A percentile compares a stretch with the other conserved stretches of the same genome.
Evolutionary conservation across 2,888 invertebrate genomes (phyloP).

Genomic region (Macaria liturata): DNA sequence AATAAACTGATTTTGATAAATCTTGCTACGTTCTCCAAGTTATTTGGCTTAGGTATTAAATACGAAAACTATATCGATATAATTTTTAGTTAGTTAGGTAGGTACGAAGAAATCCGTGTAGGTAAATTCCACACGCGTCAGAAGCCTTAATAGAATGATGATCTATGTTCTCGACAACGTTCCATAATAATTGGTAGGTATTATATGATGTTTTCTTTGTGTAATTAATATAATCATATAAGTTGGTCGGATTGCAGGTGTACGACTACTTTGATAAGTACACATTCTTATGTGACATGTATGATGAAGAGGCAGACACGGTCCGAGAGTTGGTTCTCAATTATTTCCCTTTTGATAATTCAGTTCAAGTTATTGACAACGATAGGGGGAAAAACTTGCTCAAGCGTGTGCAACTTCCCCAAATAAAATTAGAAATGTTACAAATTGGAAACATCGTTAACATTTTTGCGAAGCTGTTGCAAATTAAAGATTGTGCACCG

Average conservation of each 20-base stretch:
- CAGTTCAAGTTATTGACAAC: conserved; percentile 89
- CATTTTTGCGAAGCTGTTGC: conserved; percentile 88
- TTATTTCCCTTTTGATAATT: conserved; percentile 90
- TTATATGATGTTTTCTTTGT: too few relatives aligned
- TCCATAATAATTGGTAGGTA: too few relatives aligned
- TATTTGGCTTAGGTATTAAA: too few relatives aligned
- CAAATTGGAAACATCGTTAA: conserved; percentile 89
- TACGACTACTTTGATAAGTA: conserved; percentile 81
- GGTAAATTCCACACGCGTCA: too few relatives aligned
- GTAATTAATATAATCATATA: too few relatives aligned
- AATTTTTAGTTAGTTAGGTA: too few relatives aligned
- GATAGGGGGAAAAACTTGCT: conserved; percentile 84
- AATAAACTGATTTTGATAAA: too few relatives aligned
- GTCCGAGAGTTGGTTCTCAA: conserved; percentile 88
- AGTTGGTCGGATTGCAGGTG: conserved; percentile 45
- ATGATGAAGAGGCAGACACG: conserved; percentile 88
- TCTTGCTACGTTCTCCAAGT: too few relatives aligned
- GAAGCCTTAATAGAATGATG: too few relatives aligned
- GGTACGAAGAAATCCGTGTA: too few relatives aligned
- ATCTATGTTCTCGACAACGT: too few relatives aligned
- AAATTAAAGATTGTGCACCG: conserved; percentile 88
- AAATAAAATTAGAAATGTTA: conserved; percentile 85
- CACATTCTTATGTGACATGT: conserved; percentile 92
- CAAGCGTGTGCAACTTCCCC: conserved; percentile 85
- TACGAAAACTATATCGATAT: too few relatives aligned